Evolutionary conservation across 2,888 invertebrate genomes (phyloP), one percentile per base, ranked within the genome.

Genomic region (Pyrrhosoma nymphula): DNA sequence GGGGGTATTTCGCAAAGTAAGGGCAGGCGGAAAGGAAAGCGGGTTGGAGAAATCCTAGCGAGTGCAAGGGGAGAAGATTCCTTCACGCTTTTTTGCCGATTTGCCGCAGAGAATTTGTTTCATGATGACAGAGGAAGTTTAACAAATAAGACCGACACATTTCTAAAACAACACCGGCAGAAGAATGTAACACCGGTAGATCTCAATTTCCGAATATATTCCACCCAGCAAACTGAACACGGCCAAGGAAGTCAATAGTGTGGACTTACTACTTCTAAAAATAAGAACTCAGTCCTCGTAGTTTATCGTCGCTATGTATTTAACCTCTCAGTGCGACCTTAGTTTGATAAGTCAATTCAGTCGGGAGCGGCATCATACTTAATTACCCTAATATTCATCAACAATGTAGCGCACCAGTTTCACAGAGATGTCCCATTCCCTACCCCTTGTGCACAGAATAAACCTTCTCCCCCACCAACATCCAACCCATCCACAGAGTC

Each of bases 1-100:
- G 47, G 8, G 69, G 26, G 69, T 69, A n/a, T 69, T 30, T 8
- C 35, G 16, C 82, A 35, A 82, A 82, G 82, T 30, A 10, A 16
- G 82, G 16, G 82, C 35, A n/a, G 0, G 69, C 18, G 82, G 82
- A 69, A 69, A 82, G 82, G 82, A 82, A 82, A 82, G 82, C 82
- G 35, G 35, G 82, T 82, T 82, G 35, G 82, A 35, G 82, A 82
- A 82, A 82, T 82, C 82, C 82, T 35, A 35, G 69, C n/a, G 69
- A 23, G 69, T 26, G n/a, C 23, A 69, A 69, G 69, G 47, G 18
- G 82, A 35, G 30, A 82, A 26, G 69, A 69, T 82, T 82, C 35
- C 35, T 14, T 82, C 3, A 18, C 8, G 35, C 1, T 35, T 82
- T 35, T 35, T 82, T 82, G 14, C 35, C 82, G 18, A 12, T 82